Percentiles rank a stretch among this genome's conserved stretches.
Conservation (phyloP, 2,797 vertebrate species). For the Enteromius trimaculatus region DNA sequence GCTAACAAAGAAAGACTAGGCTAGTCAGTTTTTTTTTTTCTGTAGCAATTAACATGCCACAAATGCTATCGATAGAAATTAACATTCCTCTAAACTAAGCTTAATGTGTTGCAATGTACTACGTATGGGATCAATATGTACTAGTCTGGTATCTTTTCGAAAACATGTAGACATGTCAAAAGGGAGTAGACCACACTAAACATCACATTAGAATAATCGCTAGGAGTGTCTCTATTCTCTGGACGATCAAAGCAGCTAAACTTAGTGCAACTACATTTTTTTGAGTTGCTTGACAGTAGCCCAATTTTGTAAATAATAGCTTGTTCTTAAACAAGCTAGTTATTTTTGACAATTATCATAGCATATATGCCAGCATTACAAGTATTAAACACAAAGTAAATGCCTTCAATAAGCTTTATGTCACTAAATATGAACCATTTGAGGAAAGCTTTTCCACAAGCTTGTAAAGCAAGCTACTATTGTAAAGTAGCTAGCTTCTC, state of each 20-base stretch:
- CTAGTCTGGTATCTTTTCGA: not conserved
- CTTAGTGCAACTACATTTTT: not conserved
- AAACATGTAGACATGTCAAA: not conserved
- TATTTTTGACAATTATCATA: not conserved
- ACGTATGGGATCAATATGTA: not conserved
- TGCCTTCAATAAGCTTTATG: not conserved
- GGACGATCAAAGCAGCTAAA: not conserved
- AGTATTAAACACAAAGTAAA: not conserved
- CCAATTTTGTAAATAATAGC: not conserved
- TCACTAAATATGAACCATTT: not conserved
- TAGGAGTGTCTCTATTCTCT: not conserved
- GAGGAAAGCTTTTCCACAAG: not conserved
- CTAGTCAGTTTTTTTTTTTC: not conserved
- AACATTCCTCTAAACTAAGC: not conserved
- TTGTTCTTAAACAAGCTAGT: not conserved
- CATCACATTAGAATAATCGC: not conserved
- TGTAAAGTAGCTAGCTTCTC: not conserved
- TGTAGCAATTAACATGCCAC: not conserved
- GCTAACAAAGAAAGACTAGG: not conserved
- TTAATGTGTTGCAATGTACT: not conserved
- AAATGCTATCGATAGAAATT: not conserved
- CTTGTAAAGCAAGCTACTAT: not conserved
- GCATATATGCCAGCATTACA: not conserved
- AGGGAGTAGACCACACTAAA: constrained; percentile 7
- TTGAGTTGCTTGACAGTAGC: not conserved